Evolutionary conservation across 2,888 invertebrate species (phyloP).

Genomic region (Platycnemis pennipes): DNA sequence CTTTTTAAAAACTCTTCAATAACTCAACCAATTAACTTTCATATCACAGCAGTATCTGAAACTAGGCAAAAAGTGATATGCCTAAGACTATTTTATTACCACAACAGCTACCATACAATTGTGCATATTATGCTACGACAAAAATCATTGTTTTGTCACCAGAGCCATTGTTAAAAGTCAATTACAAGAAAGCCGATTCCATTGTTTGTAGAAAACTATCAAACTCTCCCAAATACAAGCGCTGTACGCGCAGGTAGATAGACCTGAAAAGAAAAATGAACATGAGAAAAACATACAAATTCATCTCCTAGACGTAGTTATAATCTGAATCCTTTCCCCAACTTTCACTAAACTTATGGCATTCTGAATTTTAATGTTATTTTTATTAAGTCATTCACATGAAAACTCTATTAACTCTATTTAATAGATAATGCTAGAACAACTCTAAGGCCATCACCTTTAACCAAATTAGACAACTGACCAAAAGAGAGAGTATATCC

Average conservation of each 20-base stretch:
- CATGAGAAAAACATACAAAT: too few species aligned
- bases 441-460: too few species aligned
- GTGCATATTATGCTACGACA: neutral
- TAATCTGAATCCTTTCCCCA: too few species aligned
- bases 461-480: too few species aligned
- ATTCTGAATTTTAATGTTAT: too few species aligned
- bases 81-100: neutral
- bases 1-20: neutral
- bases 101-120: conserved; percentile 7
- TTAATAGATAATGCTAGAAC: too few species aligned
- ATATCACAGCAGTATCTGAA: conserved; percentile 16
- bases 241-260: conserved; percentile 89
- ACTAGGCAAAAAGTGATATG: neutral
- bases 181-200: neutral
- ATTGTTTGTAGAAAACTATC: neutral
- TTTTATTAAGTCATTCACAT: too few species aligned
- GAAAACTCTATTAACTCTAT: too few species aligned
- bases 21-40: neutral
- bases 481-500: too few species aligned
- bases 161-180: neutral
- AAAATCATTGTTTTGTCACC: neutral
- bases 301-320: too few species aligned
- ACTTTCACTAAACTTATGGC: too few species aligned
- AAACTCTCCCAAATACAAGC: conserved; percentile 81
- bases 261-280: conserved; percentile 81